Conservation (phyloP, 2,113 vertebrate species). For the Eublepharis macularius region DNA sequence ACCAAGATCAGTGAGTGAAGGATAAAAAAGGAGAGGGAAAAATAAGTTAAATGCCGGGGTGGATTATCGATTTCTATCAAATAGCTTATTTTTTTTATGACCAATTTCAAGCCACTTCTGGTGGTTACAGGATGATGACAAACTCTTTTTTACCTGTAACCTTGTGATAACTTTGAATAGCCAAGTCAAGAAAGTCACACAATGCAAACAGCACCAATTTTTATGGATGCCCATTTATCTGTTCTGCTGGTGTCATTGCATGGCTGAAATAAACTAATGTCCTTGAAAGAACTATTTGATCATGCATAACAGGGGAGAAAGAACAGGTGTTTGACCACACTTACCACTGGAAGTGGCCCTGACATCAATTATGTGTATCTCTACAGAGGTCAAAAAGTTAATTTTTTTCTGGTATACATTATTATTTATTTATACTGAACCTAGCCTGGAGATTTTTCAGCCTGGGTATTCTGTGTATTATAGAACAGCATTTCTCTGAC, state of each 20-base stretch:
- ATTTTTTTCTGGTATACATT: conserved; percentile 3
- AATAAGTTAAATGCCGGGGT: background rate
- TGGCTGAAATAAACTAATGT: background rate
- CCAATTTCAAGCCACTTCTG: background rate
- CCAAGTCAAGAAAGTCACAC: background rate
- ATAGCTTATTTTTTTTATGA: background rate
- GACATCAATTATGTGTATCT: conserved; percentile 9
- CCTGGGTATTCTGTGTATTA: background rate
- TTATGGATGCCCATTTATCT: background rate
- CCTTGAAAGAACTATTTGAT: background rate
- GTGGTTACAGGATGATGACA: background rate
- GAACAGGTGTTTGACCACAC: background rate
- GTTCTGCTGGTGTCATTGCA: background rate
- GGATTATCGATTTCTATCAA: background rate
- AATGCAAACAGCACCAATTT: background rate
- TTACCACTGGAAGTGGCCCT: background rate
- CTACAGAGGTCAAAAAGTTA: conserved; percentile 13
- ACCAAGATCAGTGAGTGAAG: background rate
- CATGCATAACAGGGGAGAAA: conserved; percentile 1
- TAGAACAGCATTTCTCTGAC: background rate
- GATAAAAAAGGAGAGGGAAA: background rate
- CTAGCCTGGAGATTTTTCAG: background rate
- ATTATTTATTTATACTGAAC: background rate
- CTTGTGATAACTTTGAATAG: background rate
- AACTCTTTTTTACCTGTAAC: background rate